Conservation (phyloP, 2,797 vertebrate species). For the Mus caroli region DNA sequence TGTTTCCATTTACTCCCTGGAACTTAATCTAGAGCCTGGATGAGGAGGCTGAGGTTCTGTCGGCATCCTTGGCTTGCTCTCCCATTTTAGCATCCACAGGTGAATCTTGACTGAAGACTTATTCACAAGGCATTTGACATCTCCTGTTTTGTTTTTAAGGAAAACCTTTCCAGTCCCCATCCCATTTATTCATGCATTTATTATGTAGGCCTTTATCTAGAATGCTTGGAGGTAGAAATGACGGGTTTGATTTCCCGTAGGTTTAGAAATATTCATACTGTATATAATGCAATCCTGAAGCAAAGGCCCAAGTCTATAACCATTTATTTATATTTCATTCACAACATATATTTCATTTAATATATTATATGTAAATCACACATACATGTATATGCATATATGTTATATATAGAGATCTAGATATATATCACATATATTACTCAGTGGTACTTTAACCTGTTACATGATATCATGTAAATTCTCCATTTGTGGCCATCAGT, state of each 20-base stretch:
- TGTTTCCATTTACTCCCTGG: no score
- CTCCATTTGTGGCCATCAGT: neutral
- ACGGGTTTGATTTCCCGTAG: neutral
- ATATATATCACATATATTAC: neutral
- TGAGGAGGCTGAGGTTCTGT: neutral
- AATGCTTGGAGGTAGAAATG: neutral
- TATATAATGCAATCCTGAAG: neutral
- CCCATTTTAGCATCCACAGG: neutral
- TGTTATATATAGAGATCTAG: rapidly evolving
- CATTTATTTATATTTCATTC: neutral
- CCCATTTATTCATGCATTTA: neutral
- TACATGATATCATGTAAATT: neutral
- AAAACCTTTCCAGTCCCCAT: neutral
- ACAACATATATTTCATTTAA: neutral
- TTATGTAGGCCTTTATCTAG: neutral
- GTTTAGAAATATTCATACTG: neutral
- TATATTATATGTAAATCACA: no score
- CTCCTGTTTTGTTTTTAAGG: neutral
- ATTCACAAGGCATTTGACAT: neutral
- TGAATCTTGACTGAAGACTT: neutral
- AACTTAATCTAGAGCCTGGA: neutral
- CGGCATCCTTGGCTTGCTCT: neutral
- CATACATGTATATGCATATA: no score
- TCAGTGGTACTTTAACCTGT: neutral
- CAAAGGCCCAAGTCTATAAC: neutral